These are phyloP conservation scores for Willisornis vidua DNA, from an alignment of 2,113 vertebrate species.

Conservation along the genomic window DNA sequence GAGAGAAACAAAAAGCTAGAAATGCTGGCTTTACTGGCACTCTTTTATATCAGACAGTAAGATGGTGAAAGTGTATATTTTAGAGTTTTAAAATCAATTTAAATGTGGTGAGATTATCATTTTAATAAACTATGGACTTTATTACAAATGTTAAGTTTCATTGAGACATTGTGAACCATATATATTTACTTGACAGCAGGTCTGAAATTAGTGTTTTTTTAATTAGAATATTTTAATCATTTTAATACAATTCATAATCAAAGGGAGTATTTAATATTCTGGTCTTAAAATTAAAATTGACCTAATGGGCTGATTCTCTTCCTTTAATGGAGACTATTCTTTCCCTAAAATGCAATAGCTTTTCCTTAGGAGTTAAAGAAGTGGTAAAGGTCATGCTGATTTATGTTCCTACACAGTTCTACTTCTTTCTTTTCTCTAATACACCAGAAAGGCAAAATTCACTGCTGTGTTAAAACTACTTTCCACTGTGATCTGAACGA, in stretches of 20 bases:
- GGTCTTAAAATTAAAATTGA: conserved; percentile 45
- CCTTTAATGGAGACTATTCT: background rate
- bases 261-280: conserved; percentile 31
- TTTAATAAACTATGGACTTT: conserved; percentile 8
- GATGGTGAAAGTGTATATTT: background rate
- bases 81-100: background rate
- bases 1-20: background rate
- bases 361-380: conserved; percentile 29
- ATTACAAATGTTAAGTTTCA: background rate
- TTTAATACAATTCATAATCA: conserved; percentile 41
- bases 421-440: background rate
- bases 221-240: conserved; percentile 51
- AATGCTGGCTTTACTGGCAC: background rate
- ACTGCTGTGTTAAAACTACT: conserved; percentile 54
- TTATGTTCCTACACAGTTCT: conserved; percentile 4
- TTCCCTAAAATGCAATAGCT: conserved; percentile 13
- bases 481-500: conserved; percentile 29
- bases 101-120: background rate
- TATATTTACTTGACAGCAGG: background rate
- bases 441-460: conserved; percentile 27
- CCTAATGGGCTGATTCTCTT: background rate
- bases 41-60: background rate
- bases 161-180: background rate
- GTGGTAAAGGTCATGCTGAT: conserved; percentile 42
- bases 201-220: background rate